Evolutionary conservation across 2,888 invertebrate genomes (phyloP), one percentile per base, ranked within the genome.

Genomic region (Cosmorhoe ocellata): DNA sequence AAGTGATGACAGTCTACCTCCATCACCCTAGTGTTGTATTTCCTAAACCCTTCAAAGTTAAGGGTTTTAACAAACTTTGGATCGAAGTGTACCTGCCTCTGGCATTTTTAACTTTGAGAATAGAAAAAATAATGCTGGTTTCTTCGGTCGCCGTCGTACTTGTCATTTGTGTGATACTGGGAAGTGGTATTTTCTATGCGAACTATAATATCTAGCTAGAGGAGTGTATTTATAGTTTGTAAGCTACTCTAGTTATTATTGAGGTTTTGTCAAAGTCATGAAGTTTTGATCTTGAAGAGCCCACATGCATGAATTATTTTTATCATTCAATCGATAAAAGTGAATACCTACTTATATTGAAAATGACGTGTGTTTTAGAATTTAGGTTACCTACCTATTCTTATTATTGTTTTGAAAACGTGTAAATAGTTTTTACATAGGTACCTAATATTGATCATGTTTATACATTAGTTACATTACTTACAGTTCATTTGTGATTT

Each of bases 1-100:
- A 84, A 97, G 96, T 84, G 97, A 97, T 90, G 94, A 94, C 77
- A 94, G 94, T 76, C 91, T 94, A 66, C 93, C 94, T 40, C 93
- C 94, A 63, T 94, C 94, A 70, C 94, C 94, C 91, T 94, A 94
- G 88, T 89, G 89, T 63, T 79, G 84, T 58, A 82, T 89, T 56
- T 64, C 80, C 4, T 87, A 85, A 74, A 64, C 62, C 63, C 67
- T 39, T 67, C 46, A 56, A 38, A 6, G 7, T n/a, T 26, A 51
- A 57, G 56, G 54, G 61, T 46, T 45, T 38, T 30, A n/a, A 52
- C 41, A 44, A 40, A 53, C 47, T 49, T 31, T 53, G 55, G 47
- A 31, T 26, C 30, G 42, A 54, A 54, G 54, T 50, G 45, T 39
- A 36, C 26, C 14, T 42, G 52, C 33, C 36, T 36, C 36, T 18